phyloP scores from a whole-genome alignment of 2,113 vertebrate genomes.

The Empidonax traillii region DNA sequence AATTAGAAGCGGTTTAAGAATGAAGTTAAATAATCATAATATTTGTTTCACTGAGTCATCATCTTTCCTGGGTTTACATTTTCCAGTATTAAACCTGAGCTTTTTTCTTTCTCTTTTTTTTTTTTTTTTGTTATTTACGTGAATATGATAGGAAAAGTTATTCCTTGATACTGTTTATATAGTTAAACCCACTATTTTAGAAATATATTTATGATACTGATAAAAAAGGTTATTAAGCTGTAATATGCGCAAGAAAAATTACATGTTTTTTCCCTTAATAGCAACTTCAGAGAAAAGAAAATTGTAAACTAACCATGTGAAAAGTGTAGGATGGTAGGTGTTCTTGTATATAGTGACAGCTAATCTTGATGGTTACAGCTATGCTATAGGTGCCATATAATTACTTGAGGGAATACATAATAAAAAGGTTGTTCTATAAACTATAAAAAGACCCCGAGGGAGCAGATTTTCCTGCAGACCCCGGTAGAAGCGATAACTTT shows the following conservation, averaged over 20 bases:
- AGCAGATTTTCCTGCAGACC: background rate
- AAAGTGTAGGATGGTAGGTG: background rate
- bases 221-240: background rate
- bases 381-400: background rate
- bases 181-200: background rate
- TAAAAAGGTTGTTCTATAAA: background rate
- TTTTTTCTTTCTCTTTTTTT: background rate
- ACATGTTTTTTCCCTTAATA: background rate
- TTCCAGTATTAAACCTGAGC: background rate
- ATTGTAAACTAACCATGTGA: background rate
- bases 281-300: background rate
- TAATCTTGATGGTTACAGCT: background rate
- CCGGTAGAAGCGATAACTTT: background rate
- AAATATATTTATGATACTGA: background rate
- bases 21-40: background rate
- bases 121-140: accelerated
- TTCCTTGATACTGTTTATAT: background rate
- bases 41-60: background rate
- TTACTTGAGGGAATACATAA: accelerated
- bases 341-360: background rate
- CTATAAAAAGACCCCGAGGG: background rate
- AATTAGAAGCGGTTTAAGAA: background rate
- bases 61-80: background rate
- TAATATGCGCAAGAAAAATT: background rate
- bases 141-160: background rate